A percentile compares a stretch with the other conserved stretches of the same genome.
Evolutionary conservation across 2,888 invertebrate species (phyloP).

Genomic region (Allolobophora icterica): DNA sequence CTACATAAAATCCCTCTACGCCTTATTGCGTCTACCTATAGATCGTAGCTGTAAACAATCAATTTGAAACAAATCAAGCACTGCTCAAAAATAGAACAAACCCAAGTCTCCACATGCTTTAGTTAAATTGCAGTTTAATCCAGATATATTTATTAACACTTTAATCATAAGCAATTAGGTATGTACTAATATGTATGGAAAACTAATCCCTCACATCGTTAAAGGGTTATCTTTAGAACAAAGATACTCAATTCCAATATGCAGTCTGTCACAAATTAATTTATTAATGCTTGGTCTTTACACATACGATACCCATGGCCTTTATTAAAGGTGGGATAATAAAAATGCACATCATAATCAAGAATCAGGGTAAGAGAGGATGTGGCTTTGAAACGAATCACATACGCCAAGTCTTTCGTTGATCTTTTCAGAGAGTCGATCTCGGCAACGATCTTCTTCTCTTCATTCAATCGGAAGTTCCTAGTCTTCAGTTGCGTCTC

Average conservation of each 20-base stretch:
- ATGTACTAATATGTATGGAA: too few relatives aligned
- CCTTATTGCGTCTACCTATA: neutral
- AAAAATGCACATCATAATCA: neutral
- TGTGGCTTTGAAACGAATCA: neutral
- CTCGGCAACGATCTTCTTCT: constrained; percentile 63
- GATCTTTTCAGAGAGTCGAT: constrained; percentile 62
- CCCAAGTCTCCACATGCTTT: too few relatives aligned
- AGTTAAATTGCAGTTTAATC: too few relatives aligned
- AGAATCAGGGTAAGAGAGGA: neutral
- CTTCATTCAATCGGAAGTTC: constrained; percentile 61
- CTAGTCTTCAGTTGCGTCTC: constrained; percentile 58
- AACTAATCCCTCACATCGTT: too few relatives aligned
- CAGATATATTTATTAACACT: too few relatives aligned
- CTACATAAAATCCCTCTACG: neutral
- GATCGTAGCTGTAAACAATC: neutral
- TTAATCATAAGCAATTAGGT: too few relatives aligned
- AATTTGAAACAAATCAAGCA: neutral
- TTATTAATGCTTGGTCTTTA: too few relatives aligned
- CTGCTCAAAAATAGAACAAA: neutral
- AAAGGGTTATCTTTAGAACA: too few relatives aligned
- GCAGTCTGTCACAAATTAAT: too few relatives aligned
- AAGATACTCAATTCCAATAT: too few relatives aligned
- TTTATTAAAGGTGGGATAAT: neutral
- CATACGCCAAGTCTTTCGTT: constrained; percentile 60
- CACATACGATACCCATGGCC: too few relatives aligned